Evolutionary conservation across 2,113 vertebrate species (phyloP).

Genomic region (Thryonomys swinderianus): DNA sequence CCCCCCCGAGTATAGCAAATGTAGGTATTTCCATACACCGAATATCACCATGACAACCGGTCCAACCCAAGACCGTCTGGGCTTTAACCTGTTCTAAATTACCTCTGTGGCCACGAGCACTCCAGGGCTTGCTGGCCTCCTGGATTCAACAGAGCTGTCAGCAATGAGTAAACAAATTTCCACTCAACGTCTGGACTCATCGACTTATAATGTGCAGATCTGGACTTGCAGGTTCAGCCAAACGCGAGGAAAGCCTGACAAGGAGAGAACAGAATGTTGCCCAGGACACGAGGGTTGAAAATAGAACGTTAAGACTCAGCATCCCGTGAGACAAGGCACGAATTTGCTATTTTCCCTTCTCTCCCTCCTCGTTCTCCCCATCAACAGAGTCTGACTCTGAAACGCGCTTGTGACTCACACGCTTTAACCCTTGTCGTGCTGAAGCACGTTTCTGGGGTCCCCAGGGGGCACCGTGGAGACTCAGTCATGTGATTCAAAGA

Average conservation of each 20-base stretch:
- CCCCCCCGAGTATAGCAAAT: neutral
- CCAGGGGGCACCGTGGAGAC: neutral
- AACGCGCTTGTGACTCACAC: neutral
- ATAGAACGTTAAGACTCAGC: conserved; percentile 50
- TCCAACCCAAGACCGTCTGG: conserved; percentile 35
- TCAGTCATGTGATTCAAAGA: neutral
- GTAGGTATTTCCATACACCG: neutral
- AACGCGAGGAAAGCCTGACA: conserved; percentile 49
- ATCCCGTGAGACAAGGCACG: neutral
- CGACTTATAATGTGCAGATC: conserved; percentile 41
- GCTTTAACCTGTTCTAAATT: conserved; percentile 40
- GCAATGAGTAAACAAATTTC: conserved; percentile 60
- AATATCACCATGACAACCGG: conserved; percentile 47
- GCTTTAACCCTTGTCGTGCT: neutral
- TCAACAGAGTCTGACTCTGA: neutral
- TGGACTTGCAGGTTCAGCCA: conserved; percentile 51
- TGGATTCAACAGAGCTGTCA: conserved; percentile 56
- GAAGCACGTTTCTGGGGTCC: neutral
- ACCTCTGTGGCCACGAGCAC: neutral
- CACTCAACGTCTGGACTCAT: conserved; percentile 49
- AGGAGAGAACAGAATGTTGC: neutral
- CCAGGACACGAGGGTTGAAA: conserved; percentile 36
- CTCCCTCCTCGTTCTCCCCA: neutral
- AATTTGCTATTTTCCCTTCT: neutral
- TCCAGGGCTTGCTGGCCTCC: conserved; percentile 8